Conservation (phyloP, 2,888 invertebrate species). For the Yponomeuta plumbellus region DNA sequence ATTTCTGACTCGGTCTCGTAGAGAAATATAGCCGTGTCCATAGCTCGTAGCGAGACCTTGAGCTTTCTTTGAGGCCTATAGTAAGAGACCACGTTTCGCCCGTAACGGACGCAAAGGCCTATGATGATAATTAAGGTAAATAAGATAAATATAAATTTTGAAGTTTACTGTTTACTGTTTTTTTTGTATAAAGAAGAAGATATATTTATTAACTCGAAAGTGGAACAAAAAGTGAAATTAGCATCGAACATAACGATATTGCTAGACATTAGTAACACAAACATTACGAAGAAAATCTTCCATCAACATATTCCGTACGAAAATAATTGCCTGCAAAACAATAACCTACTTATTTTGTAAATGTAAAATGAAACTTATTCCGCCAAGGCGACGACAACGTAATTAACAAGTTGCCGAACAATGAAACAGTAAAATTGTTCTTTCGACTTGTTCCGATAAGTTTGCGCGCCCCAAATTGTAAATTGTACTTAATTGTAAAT, state of each 20-base stretch:
- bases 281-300: background rate
- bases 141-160: too few species aligned
- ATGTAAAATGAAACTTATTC: background rate
- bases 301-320: background rate
- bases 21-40: too few species aligned
- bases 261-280: background rate
- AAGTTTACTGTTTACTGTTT: too few species aligned
- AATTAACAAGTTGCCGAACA: background rate
- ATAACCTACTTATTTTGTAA: background rate
- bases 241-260: background rate
- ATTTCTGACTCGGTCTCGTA: too few species aligned
- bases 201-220: too few species aligned
- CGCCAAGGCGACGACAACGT: background rate
- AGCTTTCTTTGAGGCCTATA: too few species aligned
- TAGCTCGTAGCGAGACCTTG: too few species aligned
- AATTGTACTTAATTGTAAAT: conserved; percentile 3
- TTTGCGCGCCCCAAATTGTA: conserved; percentile 1
- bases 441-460: conserved; percentile 1
- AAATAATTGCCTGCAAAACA: background rate
- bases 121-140: too few species aligned
- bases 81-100: too few species aligned
- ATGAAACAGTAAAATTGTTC: background rate
- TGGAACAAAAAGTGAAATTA: too few species aligned
- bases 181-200: too few species aligned
- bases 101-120: too few species aligned